Evolutionary conservation across 2,113 vertebrate genomes (phyloP).

Genomic region (Propithecus coquereli): DNA sequence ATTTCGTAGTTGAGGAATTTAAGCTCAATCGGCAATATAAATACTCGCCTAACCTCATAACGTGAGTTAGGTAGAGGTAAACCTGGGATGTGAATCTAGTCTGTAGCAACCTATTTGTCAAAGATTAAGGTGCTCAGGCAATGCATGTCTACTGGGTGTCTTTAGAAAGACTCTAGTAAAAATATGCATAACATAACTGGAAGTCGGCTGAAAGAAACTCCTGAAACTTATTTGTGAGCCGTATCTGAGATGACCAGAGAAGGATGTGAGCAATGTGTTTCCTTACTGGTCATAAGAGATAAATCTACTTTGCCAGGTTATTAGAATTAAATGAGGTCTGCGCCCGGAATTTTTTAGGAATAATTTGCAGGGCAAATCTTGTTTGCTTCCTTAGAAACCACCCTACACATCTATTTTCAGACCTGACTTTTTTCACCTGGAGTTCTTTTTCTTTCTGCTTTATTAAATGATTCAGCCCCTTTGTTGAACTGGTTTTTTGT

Average conservation of each 20-base stretch:
- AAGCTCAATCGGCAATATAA: neutral
- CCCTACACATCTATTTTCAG: neutral
- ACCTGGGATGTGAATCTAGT: neutral
- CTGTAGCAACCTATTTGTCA: neutral
- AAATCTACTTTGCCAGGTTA: neutral
- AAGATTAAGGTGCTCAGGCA: neutral
- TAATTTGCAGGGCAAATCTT: neutral
- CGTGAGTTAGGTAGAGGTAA: neutral
- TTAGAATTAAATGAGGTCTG: neutral
- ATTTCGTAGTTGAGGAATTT: neutral
- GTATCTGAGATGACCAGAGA: neutral
- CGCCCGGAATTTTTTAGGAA: neutral
- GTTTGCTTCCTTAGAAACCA: neutral
- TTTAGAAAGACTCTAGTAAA: neutral
- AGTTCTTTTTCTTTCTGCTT: neutral
- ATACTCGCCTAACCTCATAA: neutral
- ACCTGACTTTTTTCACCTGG: neutral
- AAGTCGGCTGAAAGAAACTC: neutral
- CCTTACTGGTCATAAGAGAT: neutral
- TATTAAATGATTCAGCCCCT: neutral
- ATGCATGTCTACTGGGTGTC: neutral
- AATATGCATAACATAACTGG: neutral
- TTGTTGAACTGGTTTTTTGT: neutral
- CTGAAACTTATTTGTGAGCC: neutral
- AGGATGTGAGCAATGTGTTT: neutral